Base-by-base conservation (phyloP, 2,888 invertebrate species). In the Tyria jacobaeae region DNA sequence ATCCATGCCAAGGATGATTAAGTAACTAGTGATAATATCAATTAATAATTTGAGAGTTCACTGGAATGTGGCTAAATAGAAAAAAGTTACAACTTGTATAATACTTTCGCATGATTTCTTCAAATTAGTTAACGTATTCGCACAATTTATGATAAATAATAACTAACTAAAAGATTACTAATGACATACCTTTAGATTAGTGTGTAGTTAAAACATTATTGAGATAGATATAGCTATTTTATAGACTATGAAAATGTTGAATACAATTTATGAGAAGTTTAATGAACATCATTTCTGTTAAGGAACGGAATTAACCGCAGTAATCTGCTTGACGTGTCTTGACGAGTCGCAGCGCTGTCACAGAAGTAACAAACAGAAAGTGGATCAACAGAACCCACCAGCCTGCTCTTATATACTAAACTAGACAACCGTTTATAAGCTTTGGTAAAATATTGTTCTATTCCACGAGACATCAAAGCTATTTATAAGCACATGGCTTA, bases 291-390 rank as follows among this genome's bases (percentile, higher is more conserved):
- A 14, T n/a, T 52, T 15, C 37, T 52, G 37, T 37, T 37, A 15
- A 2, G 31, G 31, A 17, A 17, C 17, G 31, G 27, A 10, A 37
- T 21, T 31, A 39, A 35, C 15, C 89, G 86, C 83, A 86, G 85
- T 87, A 86, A n/a, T 84, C 82, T 84, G 80, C 75, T 84, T 84
- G 84, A 85, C 83, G 80, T 82, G 39, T 15, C 24, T n/a, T n/a
- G n/a, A n/a, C 21, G 15, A 10, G 17, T 24, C 15, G 47, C 48
- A 49, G 17, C 41, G 37, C 37, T 27, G 41, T 5, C 86, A 87
- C 86, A 87, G 84, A 84, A 86, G 85, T 84, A 78, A 75, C 80
- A 84, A 64, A n/a, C n/a, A n/a, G 90, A 89, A 91, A 91, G 89
- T 90, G 80, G 86, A 86, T 84, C 86, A 74, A 73, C 84, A 82